These are phyloP conservation scores for Orgyia antiqua DNA, from an alignment of 2,888 invertebrate genomes.

Conservation along the genomic window DNA sequence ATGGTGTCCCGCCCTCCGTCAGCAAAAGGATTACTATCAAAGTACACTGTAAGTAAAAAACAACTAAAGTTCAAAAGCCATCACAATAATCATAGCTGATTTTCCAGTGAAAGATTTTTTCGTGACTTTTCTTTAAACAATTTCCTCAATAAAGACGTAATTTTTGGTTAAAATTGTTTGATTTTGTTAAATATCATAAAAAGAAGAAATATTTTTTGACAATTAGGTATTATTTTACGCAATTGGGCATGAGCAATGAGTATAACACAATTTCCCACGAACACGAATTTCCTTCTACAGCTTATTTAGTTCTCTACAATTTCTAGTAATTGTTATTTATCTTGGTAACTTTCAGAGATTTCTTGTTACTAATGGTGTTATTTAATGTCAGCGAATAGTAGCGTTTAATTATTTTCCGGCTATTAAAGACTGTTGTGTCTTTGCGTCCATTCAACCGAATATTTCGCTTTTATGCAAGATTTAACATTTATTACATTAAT, in stretches of 20 bases:
- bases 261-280: too few relatives aligned
- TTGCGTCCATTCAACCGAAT: slow-evolving; percentile 43
- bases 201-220: too few relatives aligned
- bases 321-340: slow-evolving; percentile 64
- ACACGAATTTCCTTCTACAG: too few relatives aligned
- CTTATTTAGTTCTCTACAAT: too few relatives aligned
- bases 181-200: too few relatives aligned
- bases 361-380: slow-evolving; percentile 68
- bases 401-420: slow-evolving; percentile 67
- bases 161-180: slow-evolving; percentile 35
- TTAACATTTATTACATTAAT: slow-evolving; percentile 41
- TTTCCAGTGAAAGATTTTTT: background rate
- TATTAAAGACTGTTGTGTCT: slow-evolving; percentile 43
- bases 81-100: too few relatives aligned
- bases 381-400: slow-evolving; percentile 58
- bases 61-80: too few relatives aligned
- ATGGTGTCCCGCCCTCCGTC: slow-evolving; percentile 91
- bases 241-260: too few relatives aligned
- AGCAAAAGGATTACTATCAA: slow-evolving; percentile 92
- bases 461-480: slow-evolving; percentile 47
- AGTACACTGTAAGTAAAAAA: slow-evolving; percentile 89
- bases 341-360: slow-evolving; percentile 58
- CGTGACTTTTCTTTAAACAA: too few relatives aligned
- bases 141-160: slow-evolving; percentile 26
- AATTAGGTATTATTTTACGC: too few relatives aligned